A percentile compares a stretch with the other conserved stretches of the same genome.
Conservation (phyloP, 2,113 vertebrate species). For the Leuciscus idus region DNA sequence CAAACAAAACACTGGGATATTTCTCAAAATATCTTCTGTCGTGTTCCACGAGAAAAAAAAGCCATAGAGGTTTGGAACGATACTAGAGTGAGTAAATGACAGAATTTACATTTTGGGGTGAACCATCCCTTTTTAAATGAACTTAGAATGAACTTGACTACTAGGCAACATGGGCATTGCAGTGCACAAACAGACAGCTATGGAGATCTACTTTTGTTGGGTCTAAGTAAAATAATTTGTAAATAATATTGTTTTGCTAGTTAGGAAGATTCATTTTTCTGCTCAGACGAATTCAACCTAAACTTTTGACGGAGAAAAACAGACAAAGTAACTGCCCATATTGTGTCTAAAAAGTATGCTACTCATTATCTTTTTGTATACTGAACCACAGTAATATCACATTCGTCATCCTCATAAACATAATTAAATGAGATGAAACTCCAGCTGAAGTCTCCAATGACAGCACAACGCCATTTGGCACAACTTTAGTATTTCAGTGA, state of each 20-base stretch:
- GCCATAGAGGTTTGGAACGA: background rate
- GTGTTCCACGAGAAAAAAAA: no score
- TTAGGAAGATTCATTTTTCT: background rate
- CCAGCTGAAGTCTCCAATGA: background rate
- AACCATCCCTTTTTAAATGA: background rate
- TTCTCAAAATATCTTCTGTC: background rate
- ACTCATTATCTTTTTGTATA: background rate
- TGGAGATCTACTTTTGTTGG: background rate
- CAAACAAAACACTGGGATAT: background rate
- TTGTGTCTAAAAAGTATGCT: background rate
- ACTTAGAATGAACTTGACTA: background rate
- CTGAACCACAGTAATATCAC: background rate
- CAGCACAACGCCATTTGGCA: background rate
- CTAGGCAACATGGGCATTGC: background rate
- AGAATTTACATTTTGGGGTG: background rate
- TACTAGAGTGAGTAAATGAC: background rate
- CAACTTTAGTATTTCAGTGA: background rate
- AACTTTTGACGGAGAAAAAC: background rate
- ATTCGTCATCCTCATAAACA: background rate
- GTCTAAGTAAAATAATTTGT: background rate
- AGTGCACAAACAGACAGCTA: background rate
- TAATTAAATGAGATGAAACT: conserved; percentile 16
- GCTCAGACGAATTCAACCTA: background rate
- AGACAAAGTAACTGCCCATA: background rate
- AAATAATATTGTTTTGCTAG: background rate